phyloP scores from a whole-genome alignment of 2,888 invertebrate species.

The Mesorhabditis belari region DNA sequence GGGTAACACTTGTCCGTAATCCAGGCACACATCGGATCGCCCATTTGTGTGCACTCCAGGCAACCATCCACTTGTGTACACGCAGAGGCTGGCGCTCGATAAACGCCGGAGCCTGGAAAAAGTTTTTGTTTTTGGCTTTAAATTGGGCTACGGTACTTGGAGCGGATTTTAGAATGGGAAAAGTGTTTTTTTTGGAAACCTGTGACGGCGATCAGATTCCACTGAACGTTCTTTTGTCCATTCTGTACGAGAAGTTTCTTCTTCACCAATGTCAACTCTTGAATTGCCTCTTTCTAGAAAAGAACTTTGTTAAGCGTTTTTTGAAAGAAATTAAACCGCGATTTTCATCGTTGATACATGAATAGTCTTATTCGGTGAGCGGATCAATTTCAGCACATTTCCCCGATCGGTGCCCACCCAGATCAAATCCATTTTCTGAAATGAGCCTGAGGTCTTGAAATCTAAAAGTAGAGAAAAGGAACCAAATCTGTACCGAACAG shows the following conservation, averaged over 20 bases:
- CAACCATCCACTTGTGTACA: constrained; percentile 16
- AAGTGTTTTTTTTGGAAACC: background rate
- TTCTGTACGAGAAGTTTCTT: too few relatives aligned
- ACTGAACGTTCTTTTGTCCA: background rate
- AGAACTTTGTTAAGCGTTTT: background rate
- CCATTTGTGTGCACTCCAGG: constrained; percentile 15
- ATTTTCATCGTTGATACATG: background rate
- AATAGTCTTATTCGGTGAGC: background rate
- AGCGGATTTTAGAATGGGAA: background rate
- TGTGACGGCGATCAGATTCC: background rate
- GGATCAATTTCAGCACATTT: background rate
- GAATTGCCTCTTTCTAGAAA: background rate
- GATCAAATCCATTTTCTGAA: background rate
- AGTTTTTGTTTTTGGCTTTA: background rate
- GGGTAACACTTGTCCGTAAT: background rate
- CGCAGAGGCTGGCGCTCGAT: constrained; percentile 12
- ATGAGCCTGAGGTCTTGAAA: background rate
- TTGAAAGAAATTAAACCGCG: background rate
- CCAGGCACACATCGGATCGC: constrained; percentile 33
- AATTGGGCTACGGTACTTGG: background rate
- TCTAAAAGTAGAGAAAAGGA: too few relatives aligned
- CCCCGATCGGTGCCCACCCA: background rate
- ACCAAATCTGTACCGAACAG: too few relatives aligned
- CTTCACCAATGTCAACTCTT: background rate
- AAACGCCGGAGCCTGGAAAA: background rate